Evolutionary conservation across 2,797 vertebrate species (phyloP).

Genomic region (Ataeniobius toweri): DNA sequence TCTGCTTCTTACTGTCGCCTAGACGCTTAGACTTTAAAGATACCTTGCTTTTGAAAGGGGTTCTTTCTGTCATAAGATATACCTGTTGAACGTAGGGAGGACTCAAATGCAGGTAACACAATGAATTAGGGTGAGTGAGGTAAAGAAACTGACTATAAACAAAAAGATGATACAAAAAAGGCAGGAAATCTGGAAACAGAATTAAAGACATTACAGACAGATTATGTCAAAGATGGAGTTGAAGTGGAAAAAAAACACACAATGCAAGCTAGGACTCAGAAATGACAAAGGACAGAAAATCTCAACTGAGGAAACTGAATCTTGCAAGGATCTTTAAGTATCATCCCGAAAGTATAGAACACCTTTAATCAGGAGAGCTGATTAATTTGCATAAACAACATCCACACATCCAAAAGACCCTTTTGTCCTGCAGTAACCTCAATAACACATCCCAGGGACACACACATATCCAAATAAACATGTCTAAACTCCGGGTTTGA

Average conservation of each 20-base stretch:
- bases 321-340: not conserved
- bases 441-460: conserved; percentile 4
- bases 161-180: not conserved
- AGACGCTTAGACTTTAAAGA: not conserved
- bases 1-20: not conserved
- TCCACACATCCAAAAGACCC: conserved; percentile 1
- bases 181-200: not conserved
- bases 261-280: not conserved
- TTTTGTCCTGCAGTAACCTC: conserved; percentile 52
- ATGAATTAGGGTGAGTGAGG: not conserved
- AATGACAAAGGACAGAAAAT: not conserved
- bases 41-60: not conserved
- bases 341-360: not conserved
- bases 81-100: not conserved
- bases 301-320: not conserved
- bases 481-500: conserved; percentile 5
- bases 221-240: not conserved
- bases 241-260: not conserved
- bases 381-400: conserved; percentile 11
- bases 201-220: not conserved
- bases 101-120: not conserved
- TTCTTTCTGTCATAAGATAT: not conserved
- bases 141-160: not conserved
- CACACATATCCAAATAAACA: conserved; percentile 17
- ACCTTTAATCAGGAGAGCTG: not conserved